Conservation (phyloP, 2,113 vertebrate species). For the Centropus unirufus region DNA sequence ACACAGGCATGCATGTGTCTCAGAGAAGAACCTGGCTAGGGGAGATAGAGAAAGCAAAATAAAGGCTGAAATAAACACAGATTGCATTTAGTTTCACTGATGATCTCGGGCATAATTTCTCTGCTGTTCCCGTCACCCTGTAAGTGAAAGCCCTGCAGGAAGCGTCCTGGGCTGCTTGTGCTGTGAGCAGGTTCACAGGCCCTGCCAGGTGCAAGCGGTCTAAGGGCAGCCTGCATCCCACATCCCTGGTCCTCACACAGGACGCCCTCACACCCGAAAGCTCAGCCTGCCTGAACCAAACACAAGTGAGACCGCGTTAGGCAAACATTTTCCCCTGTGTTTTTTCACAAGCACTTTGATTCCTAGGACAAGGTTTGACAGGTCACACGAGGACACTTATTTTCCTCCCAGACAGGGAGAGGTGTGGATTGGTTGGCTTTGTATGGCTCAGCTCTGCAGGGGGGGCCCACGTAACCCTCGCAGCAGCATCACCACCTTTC, state of each 20-base stretch:
- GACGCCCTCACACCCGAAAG: not conserved
- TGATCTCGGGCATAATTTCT: not conserved
- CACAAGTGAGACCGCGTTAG: accelerated
- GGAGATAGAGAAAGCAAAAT: not conserved
- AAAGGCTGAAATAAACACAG: not conserved
- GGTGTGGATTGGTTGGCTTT: not conserved
- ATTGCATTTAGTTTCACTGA: not conserved
- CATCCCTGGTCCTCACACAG: accelerated
- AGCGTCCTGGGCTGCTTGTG: not conserved
- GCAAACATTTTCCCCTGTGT: not conserved
- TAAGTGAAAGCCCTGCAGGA: not conserved
- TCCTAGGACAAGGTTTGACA: not conserved
- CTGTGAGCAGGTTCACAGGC: not conserved
- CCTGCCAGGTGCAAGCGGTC: accelerated
- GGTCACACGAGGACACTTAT: accelerated
- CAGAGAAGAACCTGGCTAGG: not conserved
- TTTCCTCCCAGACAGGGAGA: accelerated
- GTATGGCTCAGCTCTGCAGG: not conserved
- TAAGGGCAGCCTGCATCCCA: not conserved
- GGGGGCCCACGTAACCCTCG: not conserved
- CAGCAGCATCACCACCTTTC: not conserved
- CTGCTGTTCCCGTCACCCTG: not conserved
- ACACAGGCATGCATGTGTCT: accelerated
- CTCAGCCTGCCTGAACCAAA: not conserved
- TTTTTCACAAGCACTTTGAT: not conserved